Evolutionary conservation across 2,888 invertebrate genomes (phyloP), one percentile per base, ranked within the genome.

Genomic region (Sphinx pinastri): DNA sequence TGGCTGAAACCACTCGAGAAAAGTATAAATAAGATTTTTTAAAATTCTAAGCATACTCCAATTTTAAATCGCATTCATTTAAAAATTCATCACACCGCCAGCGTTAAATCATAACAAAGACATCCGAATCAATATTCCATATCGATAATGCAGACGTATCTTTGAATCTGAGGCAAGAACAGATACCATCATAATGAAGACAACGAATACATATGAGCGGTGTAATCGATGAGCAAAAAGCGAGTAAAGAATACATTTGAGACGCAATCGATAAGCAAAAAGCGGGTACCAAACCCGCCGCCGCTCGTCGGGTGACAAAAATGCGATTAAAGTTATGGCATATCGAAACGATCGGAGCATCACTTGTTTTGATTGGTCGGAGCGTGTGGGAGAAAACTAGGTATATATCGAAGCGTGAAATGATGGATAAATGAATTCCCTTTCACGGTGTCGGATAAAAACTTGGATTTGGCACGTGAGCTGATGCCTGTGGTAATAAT

Each of bases 281-380:
- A 89, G 75, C 68, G 71, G 49, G 3, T 68, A 75, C 68, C 68
- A 71, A 63, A 63, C 86, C 83, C 80, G 76, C 76, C 81, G 77
- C 76, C 73, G 78, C 78, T 79, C 80, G 83, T 82, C 85, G 88
- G 89, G 93, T 92, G 93, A 91, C 93, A 92, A 93, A 92, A 93
- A 92, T 93, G 92, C 92, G 91, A 92, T 92, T 89, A 93, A 88
- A 90, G 89, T 88, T 92, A 91, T 91, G 86, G 67, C 14, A 70
- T 60, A 68, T 14, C 63, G 25, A 19, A 68, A 16, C 8, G 55
- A 55, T 55, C 16, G 16, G 68, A 55, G 13, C 6, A 57, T 8
- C 51, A 10, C 16, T 4, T 19, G 16, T 14, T 57, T 6, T 54
- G 58, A 51, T 47, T 7, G 16, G 14, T 19, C 38, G 16, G 38